Evolutionary conservation across 2,113 vertebrate genomes (phyloP), one percentile per base, ranked within the genome.

Genomic region (Semnopithecus entellus): DNA sequence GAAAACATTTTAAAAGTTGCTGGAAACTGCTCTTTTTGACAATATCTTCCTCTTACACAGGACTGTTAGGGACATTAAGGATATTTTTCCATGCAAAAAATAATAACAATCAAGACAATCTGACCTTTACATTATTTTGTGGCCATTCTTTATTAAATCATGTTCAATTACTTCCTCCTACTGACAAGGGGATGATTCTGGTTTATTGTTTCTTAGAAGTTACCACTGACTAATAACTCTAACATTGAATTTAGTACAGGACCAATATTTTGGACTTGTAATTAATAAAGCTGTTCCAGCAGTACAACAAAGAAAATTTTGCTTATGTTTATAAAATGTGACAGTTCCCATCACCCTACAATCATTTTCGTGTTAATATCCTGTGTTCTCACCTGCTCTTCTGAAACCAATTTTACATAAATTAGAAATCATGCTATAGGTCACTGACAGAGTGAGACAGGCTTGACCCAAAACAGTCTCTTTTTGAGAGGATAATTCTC

Each of bases 191-290:
- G 75, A 88, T 86, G 68, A 64, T 88, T 79, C 7, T 91, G 81
- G 38, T 91, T 97, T 82, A 92, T 90, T 85, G 72, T 97, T 96
- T 96, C 22, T 97, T 95, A 61, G 52, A 97, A 91, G 40, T 38
- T 48, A 45, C 13, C 48, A 59, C 79, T 94, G 5, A 52, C 14
- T 95, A 90, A 79, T 70, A 68, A 50, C 87, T 88, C 18, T 68
- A 85, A 80, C 97, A 97, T n/a, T 93, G 0, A 91, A 95, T 97
- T 97, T 89, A 78, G 40, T 86, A 76, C 4, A 68, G 76, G 75
- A 95, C 61, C 6, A 38, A 50, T 72, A 80, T 88, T 96, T 55
- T 30, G 48, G 75, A 64, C 72, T 96, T 91, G n/a, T 88, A 91
- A 96, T 94, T 96, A 95, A 97, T 95, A 83, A 92, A 91, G 32